Base-by-base conservation (phyloP, 37 sponge, comb jelly and placozoan genomes). In the Theonella swinhoei region DNA sequence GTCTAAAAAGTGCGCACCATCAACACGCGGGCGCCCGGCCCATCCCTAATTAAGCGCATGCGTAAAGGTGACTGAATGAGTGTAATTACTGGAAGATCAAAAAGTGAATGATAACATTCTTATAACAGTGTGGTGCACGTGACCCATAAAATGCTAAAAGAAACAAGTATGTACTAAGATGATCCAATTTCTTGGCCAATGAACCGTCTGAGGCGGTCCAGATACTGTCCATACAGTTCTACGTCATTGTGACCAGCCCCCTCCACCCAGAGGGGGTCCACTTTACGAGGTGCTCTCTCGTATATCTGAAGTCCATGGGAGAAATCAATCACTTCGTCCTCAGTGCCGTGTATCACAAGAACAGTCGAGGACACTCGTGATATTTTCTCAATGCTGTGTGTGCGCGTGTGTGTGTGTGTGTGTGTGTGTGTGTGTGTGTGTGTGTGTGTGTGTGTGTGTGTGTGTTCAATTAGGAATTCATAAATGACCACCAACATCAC, bases 231-330 rank as follows among this genome's bases (percentile, higher is more conserved):
- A 83, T 95, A 99, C 7, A 96, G 82, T 67, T 99, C 99, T n/a
- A 99, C 93, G 74, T 99, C 99, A 80, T 99, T 99, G 83, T 99
- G 99, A 0, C 99, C 99, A 2, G 99, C 99, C 26, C 99, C 99
- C 62, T 99, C 99, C 38, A 99, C 95, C 99, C 99, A 99, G 32
- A 99, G 82, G 26, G 99, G 99, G 36, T 96, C 97, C 24, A 99
- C 99, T 0, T 97, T 91, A n/a, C 82, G 80, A 0, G 95, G 95
- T 19, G 93, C 94, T 70, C 95, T 73, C 84, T 99, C 97, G 80
- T 90, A 95, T n/a, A 99, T 77, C 3, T 95, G 87, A 62, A 99
- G 82, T 0, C 99, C 97, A 75, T 96, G 97, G 19, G 95, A 91
- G 74, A 99, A 95, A 78, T 99, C 99, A 63, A 99, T 96, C 8